Evolutionary conservation across 2,888 invertebrate genomes (phyloP).

Genomic region (Drosophila suboccidentalis): DNA sequence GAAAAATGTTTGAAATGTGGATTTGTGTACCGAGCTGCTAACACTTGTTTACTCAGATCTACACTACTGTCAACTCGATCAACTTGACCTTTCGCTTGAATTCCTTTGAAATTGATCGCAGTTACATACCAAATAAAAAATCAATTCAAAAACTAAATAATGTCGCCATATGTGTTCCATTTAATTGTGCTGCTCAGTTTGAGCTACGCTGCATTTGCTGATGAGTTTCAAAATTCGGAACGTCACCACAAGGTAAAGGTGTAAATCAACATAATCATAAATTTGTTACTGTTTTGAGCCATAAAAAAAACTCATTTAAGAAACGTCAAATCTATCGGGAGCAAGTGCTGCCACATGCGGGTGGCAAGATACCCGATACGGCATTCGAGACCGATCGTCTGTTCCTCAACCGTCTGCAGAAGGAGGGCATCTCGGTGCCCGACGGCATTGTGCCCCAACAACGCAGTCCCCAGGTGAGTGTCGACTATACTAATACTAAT

Average conservation of each 20-base stretch:
- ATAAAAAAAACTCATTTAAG: constrained; percentile 74
- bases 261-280: constrained; percentile 30
- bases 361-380: constrained; percentile 89
- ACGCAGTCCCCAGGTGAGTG: constrained; percentile 84
- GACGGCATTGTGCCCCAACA: constrained; percentile 88
- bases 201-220: constrained; percentile 30
- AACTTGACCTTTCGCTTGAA: constrained; percentile 71
- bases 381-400: constrained; percentile 88
- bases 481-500: not conserved
- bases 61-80: constrained; percentile 51
- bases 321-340: constrained; percentile 89
- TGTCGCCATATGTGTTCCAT: constrained; percentile 40
- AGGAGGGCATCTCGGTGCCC: constrained; percentile 88
- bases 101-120: constrained; percentile 40
- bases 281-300: constrained; percentile 5
- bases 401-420: constrained; percentile 88
- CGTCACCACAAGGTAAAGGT: constrained; percentile 73
- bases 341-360: constrained; percentile 88
- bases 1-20: constrained; percentile 68
- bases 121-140: constrained; percentile 7
- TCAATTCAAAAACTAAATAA: constrained; percentile 44
- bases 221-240: constrained; percentile 51
- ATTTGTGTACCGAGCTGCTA: constrained; percentile 72
- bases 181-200: constrained; percentile 51
- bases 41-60: constrained; percentile 63